These are phyloP conservation scores for Zaprionus ghesquierei DNA, from an alignment of 1,140 invertebrate species.

Conservation along the genomic window DNA sequence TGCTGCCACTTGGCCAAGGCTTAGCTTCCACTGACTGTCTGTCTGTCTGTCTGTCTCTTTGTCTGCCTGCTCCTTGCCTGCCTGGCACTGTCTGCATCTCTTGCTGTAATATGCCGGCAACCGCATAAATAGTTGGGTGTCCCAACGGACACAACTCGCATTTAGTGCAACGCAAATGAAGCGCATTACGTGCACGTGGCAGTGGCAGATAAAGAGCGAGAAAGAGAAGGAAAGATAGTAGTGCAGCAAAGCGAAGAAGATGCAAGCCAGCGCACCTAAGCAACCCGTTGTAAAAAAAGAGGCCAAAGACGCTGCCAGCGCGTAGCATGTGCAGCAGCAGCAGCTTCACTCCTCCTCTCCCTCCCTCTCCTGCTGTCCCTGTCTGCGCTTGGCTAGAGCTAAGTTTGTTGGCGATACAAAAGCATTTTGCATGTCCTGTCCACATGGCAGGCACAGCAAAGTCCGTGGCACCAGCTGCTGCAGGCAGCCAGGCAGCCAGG, in stretches of 20 bases:
- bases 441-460: slow-evolving; percentile 44
- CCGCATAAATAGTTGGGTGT: slow-evolving; percentile 40
- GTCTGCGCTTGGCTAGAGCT: background rate
- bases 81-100: slow-evolving; percentile 8
- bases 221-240: background rate
- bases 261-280: slow-evolving; percentile 16
- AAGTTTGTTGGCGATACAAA: slow-evolving; percentile 79
- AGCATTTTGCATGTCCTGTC: slow-evolving; percentile 73
- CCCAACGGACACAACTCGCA: slow-evolving; percentile 39
- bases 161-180: slow-evolving; percentile 78
- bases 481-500: slow-evolving; percentile 16
- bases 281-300: slow-evolving; percentile 5
- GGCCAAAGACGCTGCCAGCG: slow-evolving; percentile 28
- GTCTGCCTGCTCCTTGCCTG: background rate
- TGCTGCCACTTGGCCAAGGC: background rate
- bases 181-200: slow-evolving; percentile 74
- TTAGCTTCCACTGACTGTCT: background rate
- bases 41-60: background rate
- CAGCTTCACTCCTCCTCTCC: slow-evolving; percentile 23
- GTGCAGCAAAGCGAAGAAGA: slow-evolving; percentile 9
- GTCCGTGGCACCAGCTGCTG: slow-evolving; percentile 35
- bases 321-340: background rate
- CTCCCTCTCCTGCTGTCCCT: slow-evolving; percentile 8
- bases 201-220: background rate
- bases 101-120: slow-evolving; percentile 30